These are phyloP conservation scores for Drosophila orena DNA, from an alignment of 1,140 invertebrate species.

Conservation along the genomic window DNA sequence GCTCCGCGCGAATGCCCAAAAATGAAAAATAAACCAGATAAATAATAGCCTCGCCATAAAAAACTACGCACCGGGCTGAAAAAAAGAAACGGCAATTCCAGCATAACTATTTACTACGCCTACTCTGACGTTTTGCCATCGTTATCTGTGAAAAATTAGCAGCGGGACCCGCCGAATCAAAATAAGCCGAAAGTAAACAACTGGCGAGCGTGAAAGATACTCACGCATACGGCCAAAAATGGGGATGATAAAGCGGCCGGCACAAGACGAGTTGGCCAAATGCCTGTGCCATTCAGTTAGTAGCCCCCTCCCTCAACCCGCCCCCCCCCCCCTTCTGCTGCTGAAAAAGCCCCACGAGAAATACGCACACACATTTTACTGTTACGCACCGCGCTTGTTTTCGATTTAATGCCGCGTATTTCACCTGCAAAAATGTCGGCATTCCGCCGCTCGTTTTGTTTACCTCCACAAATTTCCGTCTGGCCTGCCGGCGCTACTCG, in stretches of 20 bases:
- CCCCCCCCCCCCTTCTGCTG: too few species aligned
- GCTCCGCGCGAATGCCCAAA: conserved; percentile 21
- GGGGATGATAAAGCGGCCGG: conserved; percentile 54
- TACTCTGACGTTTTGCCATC: conserved; percentile 41
- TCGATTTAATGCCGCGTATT: conserved; percentile 32
- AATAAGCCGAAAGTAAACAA: conserved; percentile 75
- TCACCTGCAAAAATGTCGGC: conserved; percentile 50
- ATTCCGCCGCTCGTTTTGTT: conserved; percentile 53
- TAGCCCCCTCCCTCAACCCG: background rate
- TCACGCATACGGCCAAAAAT: conserved; percentile 37
- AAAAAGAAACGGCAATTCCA: conserved; percentile 10
- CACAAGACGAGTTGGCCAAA: conserved; percentile 14
- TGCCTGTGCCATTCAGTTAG: conserved; percentile 65
- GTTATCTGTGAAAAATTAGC: conserved; percentile 43
- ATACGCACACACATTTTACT: conserved; percentile 72
- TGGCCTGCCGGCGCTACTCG: conserved; percentile 40
- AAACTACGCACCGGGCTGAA: conserved; percentile 35
- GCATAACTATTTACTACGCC: conserved; percentile 64
- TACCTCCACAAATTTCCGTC: conserved; percentile 36
- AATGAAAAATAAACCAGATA: conserved; percentile 11
- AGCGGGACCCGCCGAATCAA: conserved; percentile 44
- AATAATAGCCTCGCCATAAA: conserved; percentile 24
- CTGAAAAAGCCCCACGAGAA: conserved; percentile 2
- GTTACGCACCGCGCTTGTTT: conserved; percentile 67
- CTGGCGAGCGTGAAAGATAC: conserved; percentile 15